Evolutionary conservation across 2,113 vertebrate genomes (phyloP), one percentile per base, ranked within the genome.

Genomic region (Perccottus glenii): DNA sequence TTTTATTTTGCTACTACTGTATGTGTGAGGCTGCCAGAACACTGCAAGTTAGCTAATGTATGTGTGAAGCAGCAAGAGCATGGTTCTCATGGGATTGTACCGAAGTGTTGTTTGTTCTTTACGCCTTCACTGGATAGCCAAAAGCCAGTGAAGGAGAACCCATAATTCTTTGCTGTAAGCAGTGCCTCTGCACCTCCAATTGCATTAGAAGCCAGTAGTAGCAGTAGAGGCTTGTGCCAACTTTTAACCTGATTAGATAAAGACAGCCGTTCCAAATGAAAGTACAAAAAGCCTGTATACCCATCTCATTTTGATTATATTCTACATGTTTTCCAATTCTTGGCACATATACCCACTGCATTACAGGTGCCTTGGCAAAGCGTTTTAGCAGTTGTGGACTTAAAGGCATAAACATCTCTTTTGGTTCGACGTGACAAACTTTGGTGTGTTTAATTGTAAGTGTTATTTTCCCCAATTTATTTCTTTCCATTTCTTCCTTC

Each of bases 201-300:
- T 91, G 89, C 90, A 91, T 92, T 90, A 90, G 88, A 73, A 87
- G 87, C 79, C 83, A 70, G 82, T 85, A 80, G 90, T 90, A 64
- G 83, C 87, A 77, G 77, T 73, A 78, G 76, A 67, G 65, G 83
- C 80, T 87, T 83, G 70, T 89, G 83, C 83, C 79, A 70, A 76
- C 84, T 79, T 88, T 85, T 90, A 91, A 93, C 90, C 87, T 88
- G 89, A 91, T 92, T 91, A 91, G 86, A 89, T 84, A 84, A 90
- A 85, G 82, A 87, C 75, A 63, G 79, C 82, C 61, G 82, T 87
- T 90, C 84, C 87, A 81, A 90, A 83, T 84, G 83, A 85, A 70
- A 78, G 80, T 80, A 83, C 79, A 83, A 65, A 73, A 78, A 64
- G 78, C 72, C 38, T 53, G 58, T 63, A 33, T n/a, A 38, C 62